A percentile compares a stretch with the other conserved stretches of the same genome.
These are phyloP conservation scores for Protonibea diacanthus DNA, from an alignment of 2,797 vertebrate species.

Conservation along the genomic window DNA sequence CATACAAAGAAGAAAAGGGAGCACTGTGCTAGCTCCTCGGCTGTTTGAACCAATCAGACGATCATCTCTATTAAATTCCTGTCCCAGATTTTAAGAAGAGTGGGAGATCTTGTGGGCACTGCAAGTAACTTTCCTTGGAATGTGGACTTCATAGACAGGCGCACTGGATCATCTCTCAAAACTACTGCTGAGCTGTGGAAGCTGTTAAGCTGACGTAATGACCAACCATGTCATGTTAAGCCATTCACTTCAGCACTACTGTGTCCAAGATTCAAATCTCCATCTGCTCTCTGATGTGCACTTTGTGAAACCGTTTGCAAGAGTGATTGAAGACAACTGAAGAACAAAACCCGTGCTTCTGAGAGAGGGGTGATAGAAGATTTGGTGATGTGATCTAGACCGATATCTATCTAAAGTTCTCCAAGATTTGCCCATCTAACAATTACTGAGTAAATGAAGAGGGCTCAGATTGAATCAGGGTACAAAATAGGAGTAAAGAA, in stretches of 20 bases:
- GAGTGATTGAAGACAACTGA: not conserved
- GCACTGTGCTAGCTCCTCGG: no score
- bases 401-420: constrained; percentile 44
- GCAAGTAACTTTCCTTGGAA: not conserved
- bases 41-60: not conserved
- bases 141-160: not conserved
- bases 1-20: constrained; percentile 26
- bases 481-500: constrained; percentile 85
- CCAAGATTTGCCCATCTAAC: constrained; percentile 66
- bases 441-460: constrained; percentile 77
- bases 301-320: constrained; percentile 1
- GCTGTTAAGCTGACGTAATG: not conserved
- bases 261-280: not conserved
- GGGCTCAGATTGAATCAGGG: constrained; percentile 81
- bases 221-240: not conserved
- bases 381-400: constrained; percentile 53
- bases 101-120: not conserved
- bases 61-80: not conserved
- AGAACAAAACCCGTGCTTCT: constrained; percentile 17
- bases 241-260: not conserved
- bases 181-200: not conserved
- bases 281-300: not conserved
- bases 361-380: constrained; percentile 63
- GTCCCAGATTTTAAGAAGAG: constrained; percentile 6
- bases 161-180: constrained; percentile 12